Evolutionary conservation across 2,113 vertebrate species (phyloP), one percentile per base, ranked within the genome.

Genomic region (Nycticorax nycticorax): DNA sequence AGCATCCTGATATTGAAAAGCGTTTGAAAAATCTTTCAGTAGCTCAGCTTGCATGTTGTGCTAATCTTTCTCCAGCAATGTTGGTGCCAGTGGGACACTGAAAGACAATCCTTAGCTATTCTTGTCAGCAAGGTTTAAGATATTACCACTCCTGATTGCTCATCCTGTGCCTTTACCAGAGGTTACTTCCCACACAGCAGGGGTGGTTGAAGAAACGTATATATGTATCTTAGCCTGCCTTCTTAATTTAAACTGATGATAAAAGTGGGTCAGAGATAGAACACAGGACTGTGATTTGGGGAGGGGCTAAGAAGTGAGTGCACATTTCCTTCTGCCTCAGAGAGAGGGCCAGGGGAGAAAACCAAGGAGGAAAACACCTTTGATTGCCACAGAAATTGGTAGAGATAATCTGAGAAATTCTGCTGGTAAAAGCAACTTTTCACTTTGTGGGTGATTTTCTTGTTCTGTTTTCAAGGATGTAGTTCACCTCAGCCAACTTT

Each of bases 121-220:
- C 30, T 63, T 47, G 60, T 39, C 45, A 6, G 41, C 47, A 60
- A 22, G 28, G 13, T n/a, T 71, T 75, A 82, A 41, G 37, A 15
- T n/a, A 47, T 6, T 55, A 55, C 4, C 35, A 35, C 15, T 3
- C 15, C 4, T 0, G 0, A 5, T 1, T 41, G 5, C 33, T 56
- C 56, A 47, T 37, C 52, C n/a, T 66, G 14, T 1, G 0, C 18
- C 26, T 72, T 66, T 57, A 53, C 26, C 27, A 41, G 35, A 72
- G 26, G 26, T 82, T 67, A 41, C 43, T 52, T 85, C 39, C 39
- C 14, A 45, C 14, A 52, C 8, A 78, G 26, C 7, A 30, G 30
- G 12, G 12, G 21, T 27, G 16, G 18, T 1, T 68, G 55, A 79
- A 83, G 43, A 82, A 60, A 69, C 1, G 0, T 23, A 7, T 26